Evolutionary conservation across 2,113 vertebrate species (phyloP).

Genomic region (Euleptes europaea): DNA sequence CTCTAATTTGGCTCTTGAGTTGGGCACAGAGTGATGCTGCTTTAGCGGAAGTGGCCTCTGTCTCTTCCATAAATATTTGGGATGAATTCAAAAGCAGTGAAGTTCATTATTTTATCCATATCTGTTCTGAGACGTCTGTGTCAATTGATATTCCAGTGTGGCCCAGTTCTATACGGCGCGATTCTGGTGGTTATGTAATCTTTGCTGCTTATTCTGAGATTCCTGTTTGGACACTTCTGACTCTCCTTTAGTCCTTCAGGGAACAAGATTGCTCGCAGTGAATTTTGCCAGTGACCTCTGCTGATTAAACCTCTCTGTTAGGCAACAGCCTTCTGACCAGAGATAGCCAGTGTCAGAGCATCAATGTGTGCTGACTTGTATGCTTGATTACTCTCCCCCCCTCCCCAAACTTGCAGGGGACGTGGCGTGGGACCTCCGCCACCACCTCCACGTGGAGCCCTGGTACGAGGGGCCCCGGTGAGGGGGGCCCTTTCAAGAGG

Average conservation of each 20-base stretch:
- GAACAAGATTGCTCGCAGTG: neutral
- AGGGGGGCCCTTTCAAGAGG: constrained; percentile 84
- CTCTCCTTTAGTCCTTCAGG: neutral
- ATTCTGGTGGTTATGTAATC: neutral
- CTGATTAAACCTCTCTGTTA: neutral
- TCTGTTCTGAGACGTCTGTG: too few relatives aligned
- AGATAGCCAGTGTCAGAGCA: rapidly evolving
- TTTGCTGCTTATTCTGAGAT: neutral
- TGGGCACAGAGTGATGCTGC: too few relatives aligned
- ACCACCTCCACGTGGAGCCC: constrained; percentile 79
- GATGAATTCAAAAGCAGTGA: neutral
- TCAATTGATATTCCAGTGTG: neutral
- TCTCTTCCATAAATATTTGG: neutral
- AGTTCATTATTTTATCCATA: neutral
- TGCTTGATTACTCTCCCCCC: neutral
- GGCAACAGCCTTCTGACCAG: neutral
- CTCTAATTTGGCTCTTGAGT: neutral
- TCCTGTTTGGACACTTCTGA: neutral
- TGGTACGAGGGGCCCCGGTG: constrained; percentile 83
- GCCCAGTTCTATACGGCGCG: neutral
- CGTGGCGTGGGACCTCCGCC: constrained; percentile 85
- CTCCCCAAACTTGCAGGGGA: constrained; percentile 74
- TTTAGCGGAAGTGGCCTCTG: neutral
- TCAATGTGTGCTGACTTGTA: rapidly evolving
- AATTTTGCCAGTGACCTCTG: neutral